Evolutionary conservation across 2,797 vertebrate species (phyloP).

Genomic region (Acanthopagrus latus): DNA sequence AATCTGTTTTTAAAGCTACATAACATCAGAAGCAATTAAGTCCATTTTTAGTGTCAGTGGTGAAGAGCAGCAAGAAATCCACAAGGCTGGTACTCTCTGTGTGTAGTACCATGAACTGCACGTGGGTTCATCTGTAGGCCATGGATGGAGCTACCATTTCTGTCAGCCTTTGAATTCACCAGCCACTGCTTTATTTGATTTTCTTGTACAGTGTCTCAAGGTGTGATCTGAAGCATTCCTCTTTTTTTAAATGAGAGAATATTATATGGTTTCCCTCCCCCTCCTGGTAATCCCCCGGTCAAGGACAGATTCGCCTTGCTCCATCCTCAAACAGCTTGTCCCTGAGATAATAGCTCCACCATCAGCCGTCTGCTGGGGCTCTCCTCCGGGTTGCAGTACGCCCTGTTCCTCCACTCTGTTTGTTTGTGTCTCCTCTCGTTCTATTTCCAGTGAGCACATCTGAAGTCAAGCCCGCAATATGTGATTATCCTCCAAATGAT

Average conservation of each 20-base stretch:
- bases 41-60: conserved; percentile 35
- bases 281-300: conserved; percentile 28
- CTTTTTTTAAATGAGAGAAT: neutral
- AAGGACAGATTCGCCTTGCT: conserved; percentile 30
- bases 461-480: neutral
- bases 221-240: neutral
- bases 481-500: conserved; percentile 26
- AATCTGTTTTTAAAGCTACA: conserved; percentile 26
- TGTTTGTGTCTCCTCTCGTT: conserved; percentile 25
- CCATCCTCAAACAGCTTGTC: conserved; percentile 35
- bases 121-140: conserved; percentile 12
- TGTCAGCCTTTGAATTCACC: conserved; percentile 20
- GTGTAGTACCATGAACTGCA: conserved; percentile 1
- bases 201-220: conserved; percentile 6
- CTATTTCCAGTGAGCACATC: conserved; percentile 13
- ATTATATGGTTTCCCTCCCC: conserved; percentile 22
- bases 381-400: conserved; percentile 8
- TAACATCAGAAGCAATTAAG: conserved; percentile 20
- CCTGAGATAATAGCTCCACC: conserved; percentile 37
- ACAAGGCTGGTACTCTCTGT: neutral
- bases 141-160: conserved; percentile 26
- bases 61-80: conserved; percentile 38
- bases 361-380: conserved; percentile 31
- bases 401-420: conserved; percentile 9
- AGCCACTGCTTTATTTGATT: conserved; percentile 11